Evolutionary conservation across 2,888 invertebrate genomes (phyloP).

Genomic region (Orthonevra nobilis): DNA sequence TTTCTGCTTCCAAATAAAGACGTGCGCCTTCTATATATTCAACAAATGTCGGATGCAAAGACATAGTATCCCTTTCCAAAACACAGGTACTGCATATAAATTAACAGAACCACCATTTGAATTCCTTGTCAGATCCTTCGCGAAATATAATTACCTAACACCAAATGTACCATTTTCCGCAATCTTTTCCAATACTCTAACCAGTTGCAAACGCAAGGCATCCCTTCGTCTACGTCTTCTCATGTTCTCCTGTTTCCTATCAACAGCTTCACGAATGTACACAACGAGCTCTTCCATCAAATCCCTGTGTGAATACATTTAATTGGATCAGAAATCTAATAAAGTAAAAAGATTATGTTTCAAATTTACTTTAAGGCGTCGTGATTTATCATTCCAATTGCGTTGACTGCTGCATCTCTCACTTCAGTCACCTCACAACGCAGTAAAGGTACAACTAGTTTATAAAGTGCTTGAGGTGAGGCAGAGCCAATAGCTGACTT

Average conservation of each 20-base stretch:
- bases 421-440: conserved; percentile 97
- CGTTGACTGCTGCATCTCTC: conserved; percentile 95
- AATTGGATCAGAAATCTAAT: conserved; percentile 3
- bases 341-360: neutral
- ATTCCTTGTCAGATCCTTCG: neutral
- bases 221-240: conserved; percentile 94
- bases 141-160: conserved; percentile 82
- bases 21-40: conserved; percentile 98
- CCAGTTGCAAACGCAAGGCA: conserved; percentile 93
- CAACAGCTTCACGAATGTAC: conserved; percentile 96
- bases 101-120: conserved; percentile 6
- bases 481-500: conserved; percentile 86
- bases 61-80: conserved; percentile 90
- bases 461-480: conserved; percentile 93
- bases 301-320: too few species aligned
- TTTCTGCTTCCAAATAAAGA: conserved; percentile 94
- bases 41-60: conserved; percentile 91
- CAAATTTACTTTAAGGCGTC: conserved; percentile 95
- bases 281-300: conserved; percentile 96
- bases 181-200: conserved; percentile 94
- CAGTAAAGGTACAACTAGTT: conserved; percentile 94
- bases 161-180: conserved; percentile 95
- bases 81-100: conserved; percentile 85
- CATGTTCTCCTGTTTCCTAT: conserved; percentile 98
- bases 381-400: conserved; percentile 96